These are phyloP conservation scores for Tretioscincus oriximinensis DNA, from an alignment of 2,113 vertebrate species.

Conservation along the genomic window DNA sequence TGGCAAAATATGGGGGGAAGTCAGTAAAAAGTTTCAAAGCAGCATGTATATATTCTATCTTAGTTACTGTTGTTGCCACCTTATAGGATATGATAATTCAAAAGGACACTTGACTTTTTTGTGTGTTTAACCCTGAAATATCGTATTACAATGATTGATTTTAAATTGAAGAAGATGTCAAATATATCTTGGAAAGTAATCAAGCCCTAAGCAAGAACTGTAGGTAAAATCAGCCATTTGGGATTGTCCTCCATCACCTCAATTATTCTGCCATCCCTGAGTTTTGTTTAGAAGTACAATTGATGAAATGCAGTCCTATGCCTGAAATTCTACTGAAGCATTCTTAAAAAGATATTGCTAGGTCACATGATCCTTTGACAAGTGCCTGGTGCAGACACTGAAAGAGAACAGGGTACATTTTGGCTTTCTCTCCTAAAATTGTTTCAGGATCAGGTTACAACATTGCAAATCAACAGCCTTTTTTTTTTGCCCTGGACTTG, in stretches of 20 bases:
- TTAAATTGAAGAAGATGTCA: slow-evolving; percentile 34
- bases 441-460: slow-evolving; percentile 59
- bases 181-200: slow-evolving; percentile 43
- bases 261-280: slow-evolving; percentile 30
- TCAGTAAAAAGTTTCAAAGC: slow-evolving; percentile 6
- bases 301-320: slow-evolving; percentile 1
- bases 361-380: slow-evolving; percentile 34
- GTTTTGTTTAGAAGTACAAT: slow-evolving; percentile 29
- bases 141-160: slow-evolving; percentile 20
- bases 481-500: slow-evolving; percentile 54
- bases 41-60: slow-evolving; percentile 14
- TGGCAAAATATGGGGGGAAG: neutral
- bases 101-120: slow-evolving; percentile 3
- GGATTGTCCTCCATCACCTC: neutral
- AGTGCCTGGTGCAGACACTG: slow-evolving; percentile 37
- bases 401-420: slow-evolving; percentile 54
- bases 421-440: slow-evolving; percentile 59
- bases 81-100: slow-evolving; percentile 41
- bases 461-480: slow-evolving; percentile 61
- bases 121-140: neutral
- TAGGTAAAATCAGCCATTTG: slow-evolving; percentile 14
- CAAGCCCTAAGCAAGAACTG: neutral
- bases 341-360: slow-evolving; percentile 17
- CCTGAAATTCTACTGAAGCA: slow-evolving; percentile 11
- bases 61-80: neutral